Evolutionary conservation across 2,113 vertebrate species (phyloP).

Genomic region (Myrmophylax atrothorax): DNA sequence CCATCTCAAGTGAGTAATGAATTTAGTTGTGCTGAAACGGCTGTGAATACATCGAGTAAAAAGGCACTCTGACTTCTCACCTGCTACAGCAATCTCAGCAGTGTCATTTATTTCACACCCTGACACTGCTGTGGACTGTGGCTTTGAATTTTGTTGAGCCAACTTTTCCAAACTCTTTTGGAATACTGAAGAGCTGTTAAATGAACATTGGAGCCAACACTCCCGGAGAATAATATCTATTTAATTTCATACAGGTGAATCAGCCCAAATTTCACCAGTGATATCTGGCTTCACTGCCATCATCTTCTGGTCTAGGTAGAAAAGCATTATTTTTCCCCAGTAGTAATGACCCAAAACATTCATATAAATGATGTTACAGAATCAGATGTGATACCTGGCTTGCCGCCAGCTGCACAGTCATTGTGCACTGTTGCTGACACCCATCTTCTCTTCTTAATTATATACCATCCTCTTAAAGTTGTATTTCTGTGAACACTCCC

Average conservation of each 20-base stretch:
- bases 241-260: neutral
- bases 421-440: neutral
- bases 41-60: slow-evolving; percentile 33
- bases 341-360: neutral
- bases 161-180: neutral
- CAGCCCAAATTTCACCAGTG: neutral
- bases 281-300: neutral
- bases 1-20: slow-evolving; percentile 70
- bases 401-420: neutral
- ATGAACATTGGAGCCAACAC: neutral
- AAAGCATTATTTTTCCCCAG: neutral
- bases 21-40: slow-evolving; percentile 47
- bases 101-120: neutral
- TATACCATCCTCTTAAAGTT: neutral
- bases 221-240: neutral
- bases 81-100: neutral
- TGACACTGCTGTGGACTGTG: neutral
- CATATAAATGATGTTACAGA: neutral
- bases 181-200: neutral
- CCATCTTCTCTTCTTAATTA: neutral
- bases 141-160: neutral
- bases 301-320: neutral
- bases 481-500: neutral
- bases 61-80: slow-evolving; percentile 6
- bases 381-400: neutral